Base-by-base conservation (phyloP, 2,113 vertebrate species). In the Vulpes lagopus region DNA sequence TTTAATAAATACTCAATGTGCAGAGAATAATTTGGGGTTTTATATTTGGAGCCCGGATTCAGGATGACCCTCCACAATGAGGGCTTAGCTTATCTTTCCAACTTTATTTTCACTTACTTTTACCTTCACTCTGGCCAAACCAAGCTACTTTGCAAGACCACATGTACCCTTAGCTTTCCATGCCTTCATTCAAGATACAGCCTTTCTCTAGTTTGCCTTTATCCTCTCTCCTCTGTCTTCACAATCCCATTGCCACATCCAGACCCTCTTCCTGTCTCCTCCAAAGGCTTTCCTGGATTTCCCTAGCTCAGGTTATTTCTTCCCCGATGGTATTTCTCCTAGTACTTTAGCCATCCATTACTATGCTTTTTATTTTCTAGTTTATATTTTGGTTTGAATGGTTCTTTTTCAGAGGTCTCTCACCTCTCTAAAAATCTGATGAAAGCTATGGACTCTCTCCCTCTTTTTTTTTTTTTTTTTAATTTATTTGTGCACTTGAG, bases 381-480 rank as follows among this genome's bases (percentile, higher is more conserved):
- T 8, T 87, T 78, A 80, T 69, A 76, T 91, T 95, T 97, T 57
- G 49, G 59, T 65, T 76, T 89, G 15, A 94, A 73, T 81, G n/a
- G 20, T 49, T 95, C 89, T 88, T 89, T 67, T 69, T 49, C 6
- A 27, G 32, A 62, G 25, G 76, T 91, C 38, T 95, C 22, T 84
- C 23, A 81, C 30, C 25, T 22, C 74, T 87, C 49, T 88, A 74
- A 83, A 57, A 94, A 82, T 92, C 60, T 85, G 16, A 83, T 71
- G 53, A 91, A 96, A 49, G 16, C n/a, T 91, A 5, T 92, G 71
- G 23, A 84, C 38, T 38, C 38, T 38, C 38, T 38, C 35, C 35
- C 19, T 74, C 57, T 93, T 60, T 43, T 43, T 43, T 43, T 43
- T 43, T 43, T 43, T 43, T 7, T 43, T 43, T 43, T 43, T 7